Evolutionary conservation across 1,140 invertebrate species (phyloP).

Genomic region (Callitettix versicolor): DNA sequence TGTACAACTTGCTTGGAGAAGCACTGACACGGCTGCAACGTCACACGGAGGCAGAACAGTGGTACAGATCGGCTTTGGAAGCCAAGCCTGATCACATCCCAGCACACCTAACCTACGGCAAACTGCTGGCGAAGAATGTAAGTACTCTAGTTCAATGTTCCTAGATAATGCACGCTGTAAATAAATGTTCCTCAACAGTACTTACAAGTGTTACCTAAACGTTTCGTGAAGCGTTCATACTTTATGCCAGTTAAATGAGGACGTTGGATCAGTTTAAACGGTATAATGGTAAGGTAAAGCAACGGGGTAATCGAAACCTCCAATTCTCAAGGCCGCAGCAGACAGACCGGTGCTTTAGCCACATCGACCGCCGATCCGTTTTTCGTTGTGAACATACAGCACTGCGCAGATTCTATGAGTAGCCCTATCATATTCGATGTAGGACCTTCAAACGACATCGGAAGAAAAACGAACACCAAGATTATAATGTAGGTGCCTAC

Average conservation of each 20-base stretch:
- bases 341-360: too few species aligned
- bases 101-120: conserved; percentile 79
- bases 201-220: background rate
- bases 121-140: conserved; percentile 81
- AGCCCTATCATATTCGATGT: too few species aligned
- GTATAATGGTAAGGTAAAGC: too few species aligned
- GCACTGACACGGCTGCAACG: conserved; percentile 39
- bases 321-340: too few species aligned
- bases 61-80: conserved; percentile 47
- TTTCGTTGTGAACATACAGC: too few species aligned
- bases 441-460: too few species aligned
- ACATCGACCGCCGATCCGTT: too few species aligned
- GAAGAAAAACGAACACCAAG: too few species aligned
- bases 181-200: background rate
- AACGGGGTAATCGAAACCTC: too few species aligned
- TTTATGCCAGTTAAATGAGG: background rate
- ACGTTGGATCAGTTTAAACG: background rate
- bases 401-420: too few species aligned
- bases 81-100: conserved; percentile 52
- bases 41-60: conserved; percentile 45
- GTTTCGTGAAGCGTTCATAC: background rate
- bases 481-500: too few species aligned
- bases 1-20: conserved; percentile 32
- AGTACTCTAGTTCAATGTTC: conserved; percentile 31
- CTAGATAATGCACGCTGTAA: background rate